phyloP scores from a whole-genome alignment of 2,113 vertebrate species.

The Sapajus apella region DNA sequence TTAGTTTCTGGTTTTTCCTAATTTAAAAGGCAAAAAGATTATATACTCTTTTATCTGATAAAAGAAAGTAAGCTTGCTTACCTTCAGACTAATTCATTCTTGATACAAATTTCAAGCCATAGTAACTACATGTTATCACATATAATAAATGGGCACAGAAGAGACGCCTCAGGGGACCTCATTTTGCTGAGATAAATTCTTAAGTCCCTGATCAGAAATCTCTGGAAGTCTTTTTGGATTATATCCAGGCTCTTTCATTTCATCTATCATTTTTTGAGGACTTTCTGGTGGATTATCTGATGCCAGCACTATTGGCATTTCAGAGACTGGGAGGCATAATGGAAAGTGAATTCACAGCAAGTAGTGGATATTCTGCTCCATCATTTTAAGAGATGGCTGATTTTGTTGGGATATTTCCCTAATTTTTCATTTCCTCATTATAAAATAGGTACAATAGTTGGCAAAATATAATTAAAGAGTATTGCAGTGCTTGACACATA shows the following conservation, averaged over 20 bases:
- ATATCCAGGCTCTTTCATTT: not conserved
- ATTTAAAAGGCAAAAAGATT: constrained; percentile 5
- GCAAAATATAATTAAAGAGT: constrained; percentile 11
- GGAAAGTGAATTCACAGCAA: not conserved
- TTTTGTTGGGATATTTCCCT: not conserved
- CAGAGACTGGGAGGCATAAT: not conserved
- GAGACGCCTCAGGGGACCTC: no score
- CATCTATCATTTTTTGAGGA: not conserved
- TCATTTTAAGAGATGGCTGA: not conserved
- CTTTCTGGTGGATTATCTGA: not conserved
- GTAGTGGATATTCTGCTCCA: not conserved
- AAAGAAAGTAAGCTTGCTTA: not conserved
- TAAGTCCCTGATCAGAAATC: not conserved
- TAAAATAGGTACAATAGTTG: not conserved
- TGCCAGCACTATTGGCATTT: not conserved
- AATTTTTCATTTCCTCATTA: not conserved
- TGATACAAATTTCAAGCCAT: not conserved
- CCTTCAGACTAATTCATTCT: not conserved
- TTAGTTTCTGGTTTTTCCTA: not conserved
- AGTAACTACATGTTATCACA: not conserved
- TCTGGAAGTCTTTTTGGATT: not conserved
- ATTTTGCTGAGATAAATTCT: not conserved
- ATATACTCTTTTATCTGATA: not conserved
- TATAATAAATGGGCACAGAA: not conserved
- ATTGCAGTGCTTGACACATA: not conserved